Evolutionary conservation across 2,797 vertebrate genomes (phyloP), one percentile per base, ranked within the genome.

Genomic region (Chaetophractus vellerosus): DNA sequence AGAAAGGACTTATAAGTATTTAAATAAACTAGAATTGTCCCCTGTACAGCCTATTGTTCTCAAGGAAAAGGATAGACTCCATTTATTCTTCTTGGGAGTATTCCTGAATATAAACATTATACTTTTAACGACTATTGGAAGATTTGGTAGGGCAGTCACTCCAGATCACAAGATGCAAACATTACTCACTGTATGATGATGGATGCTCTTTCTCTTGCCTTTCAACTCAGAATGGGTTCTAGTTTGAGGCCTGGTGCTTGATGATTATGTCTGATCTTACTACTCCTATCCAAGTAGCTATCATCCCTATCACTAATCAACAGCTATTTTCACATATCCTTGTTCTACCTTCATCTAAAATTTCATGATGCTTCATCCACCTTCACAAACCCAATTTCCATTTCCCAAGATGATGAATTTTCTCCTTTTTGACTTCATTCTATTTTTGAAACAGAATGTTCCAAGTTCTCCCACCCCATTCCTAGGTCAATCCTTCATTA

Each of bases 381-480:
- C 9, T 38, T 41, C 64, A 75, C 7, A 24, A 0, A 23, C 12
- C 12, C 45, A 63, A 1, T 86, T 86, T 85, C 33, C 61, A 66
- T 52, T 69, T 8, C 28, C 31, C 16, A 50, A 15, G 1, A 38
- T 72, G 31, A 45, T 61, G 36, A 59, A 48, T 6, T 59, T 71
- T 75, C 64, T 10, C n/a, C 18, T 84, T 69, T 79, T 55, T 38
- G 28, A 93, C 8, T 23, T 74, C 2, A 31, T 66, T 89, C 48
- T 69, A 52, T 52, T 81, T 90, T 16, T 69, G 1, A 95, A 93
- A 88, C 6, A 36, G n/a, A 93, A 86, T 74, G n/a, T 90, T 79
- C 9, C 18, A 78, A 36, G 19, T 5, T 88, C 68, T 76, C 41
- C 57, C 14, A 55, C 2, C 28, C 12, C 11, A 66, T 4, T 48